A percentile compares a stretch with the other conserved stretches of the same genome.
Conservation (phyloP, 2,888 invertebrate genomes). For the Penaeus monodon region DNA sequence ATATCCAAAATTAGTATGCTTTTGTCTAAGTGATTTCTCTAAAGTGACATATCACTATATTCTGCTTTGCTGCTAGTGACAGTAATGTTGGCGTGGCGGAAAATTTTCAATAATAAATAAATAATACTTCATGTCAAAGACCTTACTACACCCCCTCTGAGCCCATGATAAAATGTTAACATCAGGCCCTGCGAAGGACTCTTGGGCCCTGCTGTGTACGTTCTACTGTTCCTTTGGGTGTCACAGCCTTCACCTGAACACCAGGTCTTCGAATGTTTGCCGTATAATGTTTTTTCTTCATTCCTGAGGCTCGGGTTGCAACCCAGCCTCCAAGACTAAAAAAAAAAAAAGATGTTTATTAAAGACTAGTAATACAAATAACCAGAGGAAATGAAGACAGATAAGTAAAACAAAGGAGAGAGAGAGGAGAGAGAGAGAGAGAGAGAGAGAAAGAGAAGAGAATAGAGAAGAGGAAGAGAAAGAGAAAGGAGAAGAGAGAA, state of each 20-base stretch:
- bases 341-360: background rate
- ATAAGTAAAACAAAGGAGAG: too few species aligned
- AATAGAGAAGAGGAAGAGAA: too few species aligned
- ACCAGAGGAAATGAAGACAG: background rate
- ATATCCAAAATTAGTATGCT: too few species aligned
- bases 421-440: too few species aligned
- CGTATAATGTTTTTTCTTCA: constrained; percentile 99
- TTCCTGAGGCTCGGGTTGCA: constrained; percentile 95
- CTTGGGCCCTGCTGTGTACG: constrained; percentile 85
- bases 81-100: too few species aligned
- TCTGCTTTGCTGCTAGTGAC: too few species aligned
- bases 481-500: too few species aligned
- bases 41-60: too few species aligned
- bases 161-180: constrained; percentile 89
- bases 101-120: background rate
- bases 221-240: constrained; percentile 85
- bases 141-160: constrained; percentile 81
- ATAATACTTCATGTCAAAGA: background rate
- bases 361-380: background rate
- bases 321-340: constrained; percentile 97
- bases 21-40: too few species aligned
- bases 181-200: constrained; percentile 94
- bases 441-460: background rate
- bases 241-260: constrained; percentile 92
- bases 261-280: constrained; percentile 96